These are phyloP conservation scores for Boloria selene DNA, from an alignment of 2,888 invertebrate genomes.

Conservation along the genomic window DNA sequence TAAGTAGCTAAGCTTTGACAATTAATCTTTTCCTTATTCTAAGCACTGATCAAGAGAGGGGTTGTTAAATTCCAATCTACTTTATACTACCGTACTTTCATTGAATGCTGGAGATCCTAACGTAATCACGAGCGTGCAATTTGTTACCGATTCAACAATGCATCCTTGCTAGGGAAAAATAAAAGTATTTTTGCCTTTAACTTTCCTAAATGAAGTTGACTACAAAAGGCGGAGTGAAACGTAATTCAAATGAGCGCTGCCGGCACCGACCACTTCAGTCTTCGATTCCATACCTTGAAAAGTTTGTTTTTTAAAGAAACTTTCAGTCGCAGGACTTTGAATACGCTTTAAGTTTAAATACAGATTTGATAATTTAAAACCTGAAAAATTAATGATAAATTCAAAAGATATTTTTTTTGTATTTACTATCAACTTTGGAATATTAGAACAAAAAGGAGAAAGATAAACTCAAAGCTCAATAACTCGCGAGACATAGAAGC, in stretches of 20 bases:
- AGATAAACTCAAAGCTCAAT: too few species aligned
- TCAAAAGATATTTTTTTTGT: not conserved
- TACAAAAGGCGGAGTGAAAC: constrained; percentile 76
- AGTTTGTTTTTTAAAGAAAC: constrained; percentile 76
- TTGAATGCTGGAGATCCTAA: constrained; percentile 58
- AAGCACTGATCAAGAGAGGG: constrained; percentile 48
- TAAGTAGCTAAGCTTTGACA: constrained; percentile 33
- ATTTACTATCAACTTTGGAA: too few species aligned
- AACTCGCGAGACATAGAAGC: too few species aligned
- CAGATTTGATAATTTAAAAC: constrained; percentile 47
- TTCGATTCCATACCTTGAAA: constrained; percentile 74
- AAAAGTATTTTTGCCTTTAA: constrained; percentile 70
- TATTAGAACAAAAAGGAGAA: not conserved
- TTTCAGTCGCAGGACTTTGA: constrained; percentile 65
- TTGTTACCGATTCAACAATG: constrained; percentile 81
- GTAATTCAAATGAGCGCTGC: constrained; percentile 77
- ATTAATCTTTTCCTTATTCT: constrained; percentile 39
- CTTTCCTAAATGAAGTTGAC: constrained; percentile 80
- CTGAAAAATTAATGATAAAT: constrained; percentile 10
- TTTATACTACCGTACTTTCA: constrained; percentile 45
- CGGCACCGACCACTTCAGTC: constrained; percentile 63
- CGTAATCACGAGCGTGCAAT: constrained; percentile 76
- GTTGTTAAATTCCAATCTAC: constrained; percentile 67
- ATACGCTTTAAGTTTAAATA: constrained; percentile 60
- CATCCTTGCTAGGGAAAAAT: constrained; percentile 70